These are phyloP conservation scores for Chrysaora quinquecirrha DNA, from an alignment of 30 jellyfish, hydroid and myxozoan genomes.

Conservation along the genomic window DNA sequence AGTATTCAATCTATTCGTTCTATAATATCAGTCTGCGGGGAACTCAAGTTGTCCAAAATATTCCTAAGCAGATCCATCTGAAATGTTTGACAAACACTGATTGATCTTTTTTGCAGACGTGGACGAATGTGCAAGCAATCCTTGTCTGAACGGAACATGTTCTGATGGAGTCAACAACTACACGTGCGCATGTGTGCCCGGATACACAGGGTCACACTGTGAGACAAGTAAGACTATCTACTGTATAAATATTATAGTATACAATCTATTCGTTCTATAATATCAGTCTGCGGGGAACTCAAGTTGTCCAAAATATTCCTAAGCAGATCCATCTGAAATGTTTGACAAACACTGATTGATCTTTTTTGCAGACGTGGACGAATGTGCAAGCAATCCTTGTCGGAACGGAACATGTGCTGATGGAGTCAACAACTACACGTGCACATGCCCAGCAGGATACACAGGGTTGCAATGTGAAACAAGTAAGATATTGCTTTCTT, in stretches of 20 bases:
- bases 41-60: no score
- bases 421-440: not conserved
- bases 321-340: no score
- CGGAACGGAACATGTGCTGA: not conserved
- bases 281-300: no score
- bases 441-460: not conserved
- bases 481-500: no score
- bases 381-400: constrained; percentile 3
- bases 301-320: no score
- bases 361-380: not conserved
- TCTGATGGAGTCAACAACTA: constrained; percentile 9
- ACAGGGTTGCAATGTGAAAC: not conserved
- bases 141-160: constrained; percentile 32
- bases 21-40: no score
- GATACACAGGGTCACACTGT: constrained; percentile 32
- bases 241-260: not conserved
- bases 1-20: no score
- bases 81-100: not conserved
- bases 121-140: constrained; percentile 44
- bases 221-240: not conserved
- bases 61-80: no score
- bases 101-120: no score
- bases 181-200: constrained; percentile 9
- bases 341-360: not conserved
- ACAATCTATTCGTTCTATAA: not conserved